These are phyloP conservation scores for Aphaenogaster floridana DNA, from an alignment of 1,140 invertebrate species.

Conservation along the genomic window DNA sequence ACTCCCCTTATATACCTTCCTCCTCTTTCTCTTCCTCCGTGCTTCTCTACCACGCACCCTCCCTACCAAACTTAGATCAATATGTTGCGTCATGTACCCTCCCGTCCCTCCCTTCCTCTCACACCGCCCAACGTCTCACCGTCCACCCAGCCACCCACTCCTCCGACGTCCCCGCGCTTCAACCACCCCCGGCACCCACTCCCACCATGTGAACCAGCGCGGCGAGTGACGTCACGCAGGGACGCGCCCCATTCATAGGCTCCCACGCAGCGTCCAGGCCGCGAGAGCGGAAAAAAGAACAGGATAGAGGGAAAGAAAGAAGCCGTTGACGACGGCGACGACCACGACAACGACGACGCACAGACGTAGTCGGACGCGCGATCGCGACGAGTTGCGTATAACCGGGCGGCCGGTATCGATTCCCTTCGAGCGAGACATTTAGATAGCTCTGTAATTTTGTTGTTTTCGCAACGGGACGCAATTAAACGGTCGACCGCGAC, in stretches of 20 bases:
- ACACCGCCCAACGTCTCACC: conserved; percentile 49
- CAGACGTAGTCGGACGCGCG: not conserved
- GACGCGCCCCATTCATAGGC: conserved; percentile 85
- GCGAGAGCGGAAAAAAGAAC: conserved; percentile 42
- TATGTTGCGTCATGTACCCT: conserved; percentile 85
- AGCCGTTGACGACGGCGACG: conserved; percentile 58
- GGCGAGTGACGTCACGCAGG: conserved; percentile 82
- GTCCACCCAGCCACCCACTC: conserved; percentile 68
- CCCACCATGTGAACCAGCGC: conserved; percentile 64
- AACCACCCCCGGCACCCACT: conserved; percentile 45
- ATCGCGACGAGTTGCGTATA: conserved; percentile 16
- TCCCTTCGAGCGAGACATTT: conserved; percentile 5
- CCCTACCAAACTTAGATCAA: conserved; percentile 84
- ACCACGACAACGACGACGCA: not conserved
- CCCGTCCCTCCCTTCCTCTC: conserved; percentile 60
- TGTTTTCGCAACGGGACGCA: conserved; percentile 37
- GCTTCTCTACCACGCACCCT: conserved; percentile 60
- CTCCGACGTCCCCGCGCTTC: conserved; percentile 63
- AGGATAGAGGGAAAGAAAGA: conserved; percentile 62
- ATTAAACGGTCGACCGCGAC: conserved; percentile 53
- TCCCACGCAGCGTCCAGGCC: conserved; percentile 80
- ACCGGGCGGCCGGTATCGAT: not conserved
- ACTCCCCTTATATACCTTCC: conserved; percentile 26
- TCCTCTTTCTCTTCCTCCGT: conserved; percentile 29
- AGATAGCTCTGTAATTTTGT: conserved; percentile 39